Evolutionary conservation across 92 coral and sea anemone genomes (phyloP).

Genomic region (Meandrina meandrites): DNA sequence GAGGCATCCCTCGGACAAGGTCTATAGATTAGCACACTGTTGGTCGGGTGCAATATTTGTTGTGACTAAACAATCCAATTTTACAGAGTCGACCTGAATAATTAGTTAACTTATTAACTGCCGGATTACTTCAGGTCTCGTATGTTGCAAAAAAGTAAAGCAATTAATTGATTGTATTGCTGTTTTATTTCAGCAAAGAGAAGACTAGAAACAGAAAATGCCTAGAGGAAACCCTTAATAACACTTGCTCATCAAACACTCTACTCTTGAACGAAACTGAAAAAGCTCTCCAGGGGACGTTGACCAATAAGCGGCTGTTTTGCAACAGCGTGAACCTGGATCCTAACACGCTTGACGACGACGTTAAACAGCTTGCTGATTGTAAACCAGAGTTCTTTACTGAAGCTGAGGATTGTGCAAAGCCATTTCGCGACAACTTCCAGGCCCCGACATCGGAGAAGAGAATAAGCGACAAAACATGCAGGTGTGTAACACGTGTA

Average conservation of each 20-base stretch:
- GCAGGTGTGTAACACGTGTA: neutral
- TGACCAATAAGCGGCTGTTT: constrained; percentile 6
- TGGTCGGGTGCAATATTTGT: too few species aligned
- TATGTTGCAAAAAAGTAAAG: too few species aligned
- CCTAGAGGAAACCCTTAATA: neutral
- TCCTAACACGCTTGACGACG: neutral
- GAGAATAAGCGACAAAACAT: neutral
- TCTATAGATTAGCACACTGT: too few species aligned
- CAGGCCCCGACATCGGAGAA: neutral
- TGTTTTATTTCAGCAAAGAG: neutral
- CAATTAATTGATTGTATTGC: too few species aligned
- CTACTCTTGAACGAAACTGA: neutral
- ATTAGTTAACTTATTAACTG: too few species aligned
- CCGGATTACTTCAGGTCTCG: too few species aligned
- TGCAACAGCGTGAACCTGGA: neutral
- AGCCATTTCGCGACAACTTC: neutral
- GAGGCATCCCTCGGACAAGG: too few species aligned
- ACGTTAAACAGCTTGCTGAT: neutral
- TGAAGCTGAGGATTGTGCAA: constrained; percentile 3
- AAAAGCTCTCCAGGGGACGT: constrained; percentile 1
- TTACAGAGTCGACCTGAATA: too few species aligned
- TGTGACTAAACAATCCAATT: too few species aligned
- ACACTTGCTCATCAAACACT: neutral
- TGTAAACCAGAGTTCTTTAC: neutral
- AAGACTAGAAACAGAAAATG: neutral